A percentile compares a stretch with the other conserved stretches of the same genome.
phyloP scores from a whole-genome alignment of 2,888 invertebrate genomes.

The Catocala fraxini region DNA sequence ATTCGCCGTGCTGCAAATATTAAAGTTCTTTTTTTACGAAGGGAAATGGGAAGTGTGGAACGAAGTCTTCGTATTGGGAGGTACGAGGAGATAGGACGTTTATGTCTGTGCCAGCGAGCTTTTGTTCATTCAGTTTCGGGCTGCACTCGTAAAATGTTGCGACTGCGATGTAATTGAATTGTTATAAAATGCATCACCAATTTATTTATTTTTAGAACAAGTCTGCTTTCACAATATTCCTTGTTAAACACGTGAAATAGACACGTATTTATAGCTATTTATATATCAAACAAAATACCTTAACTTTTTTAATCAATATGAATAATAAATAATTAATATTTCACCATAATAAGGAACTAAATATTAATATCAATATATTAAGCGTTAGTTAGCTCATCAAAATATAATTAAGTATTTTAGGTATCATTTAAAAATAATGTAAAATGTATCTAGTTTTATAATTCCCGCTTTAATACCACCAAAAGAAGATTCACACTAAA shows the following conservation, averaged over 20 bases:
- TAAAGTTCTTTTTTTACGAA: constrained; percentile 65
- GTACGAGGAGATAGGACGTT: constrained; percentile 55
- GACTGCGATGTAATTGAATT: constrained; percentile 43
- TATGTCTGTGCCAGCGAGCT: constrained; percentile 51
- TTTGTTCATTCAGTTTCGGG: constrained; percentile 52
- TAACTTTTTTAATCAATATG: too few relatives aligned
- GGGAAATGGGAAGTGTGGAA: constrained; percentile 57
- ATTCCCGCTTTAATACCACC: too few relatives aligned
- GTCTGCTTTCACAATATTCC: constrained; percentile 22
- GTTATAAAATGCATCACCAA: constrained; percentile 44
- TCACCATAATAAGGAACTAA: too few relatives aligned
- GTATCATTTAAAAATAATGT: too few relatives aligned
- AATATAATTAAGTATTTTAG: too few relatives aligned
- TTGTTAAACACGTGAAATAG: not conserved
- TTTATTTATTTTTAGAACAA: constrained; percentile 40
- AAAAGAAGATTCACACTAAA: not conserved
- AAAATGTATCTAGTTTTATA: too few relatives aligned
- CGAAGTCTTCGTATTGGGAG: constrained; percentile 57
- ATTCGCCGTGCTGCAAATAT: constrained; percentile 83
- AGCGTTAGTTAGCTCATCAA: too few relatives aligned
- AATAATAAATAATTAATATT: too few relatives aligned
- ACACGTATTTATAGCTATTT: too few relatives aligned
- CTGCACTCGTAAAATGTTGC: constrained; percentile 46
- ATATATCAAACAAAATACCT: too few relatives aligned
- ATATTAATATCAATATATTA: too few relatives aligned